Percentiles rank a stretch among this genome's conserved stretches.
Conservation (phyloP, 1,140 invertebrate species). For the Aphelenchoides avenae region DNA sequence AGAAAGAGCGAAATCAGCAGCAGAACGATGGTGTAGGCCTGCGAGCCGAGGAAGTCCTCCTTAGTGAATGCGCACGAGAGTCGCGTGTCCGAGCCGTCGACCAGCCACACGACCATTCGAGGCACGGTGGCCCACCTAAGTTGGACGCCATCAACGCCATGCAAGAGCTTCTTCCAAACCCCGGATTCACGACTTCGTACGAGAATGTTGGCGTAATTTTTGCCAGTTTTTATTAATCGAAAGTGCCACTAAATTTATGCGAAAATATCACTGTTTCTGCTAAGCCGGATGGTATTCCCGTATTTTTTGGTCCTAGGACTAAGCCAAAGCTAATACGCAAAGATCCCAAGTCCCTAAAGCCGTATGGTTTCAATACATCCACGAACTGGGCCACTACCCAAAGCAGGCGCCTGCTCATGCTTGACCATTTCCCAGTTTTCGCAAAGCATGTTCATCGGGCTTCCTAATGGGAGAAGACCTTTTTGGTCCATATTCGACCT, state of each 20-base stretch:
- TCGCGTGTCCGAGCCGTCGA: not conserved
- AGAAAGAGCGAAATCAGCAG: slow-evolving; percentile 54
- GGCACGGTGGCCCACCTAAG: not conserved
- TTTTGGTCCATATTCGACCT: not conserved
- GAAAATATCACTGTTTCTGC: no score
- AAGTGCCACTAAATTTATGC: no score
- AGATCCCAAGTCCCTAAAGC: not conserved
- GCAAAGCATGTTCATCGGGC: not conserved
- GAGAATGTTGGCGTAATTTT: slow-evolving; percentile 8
- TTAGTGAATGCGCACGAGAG: slow-evolving; percentile 21
- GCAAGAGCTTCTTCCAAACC: slow-evolving; percentile 11
- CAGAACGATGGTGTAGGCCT: slow-evolving; percentile 51
- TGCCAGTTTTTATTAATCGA: not conserved
- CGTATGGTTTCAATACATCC: slow-evolving; percentile 3
- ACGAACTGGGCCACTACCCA: no score
- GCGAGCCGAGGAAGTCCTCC: slow-evolving; percentile 30
- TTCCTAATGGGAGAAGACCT: slow-evolving; percentile 1
- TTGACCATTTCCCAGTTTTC: not conserved
- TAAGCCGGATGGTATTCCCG: no score
- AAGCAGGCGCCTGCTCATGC: not conserved
- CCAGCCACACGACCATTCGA: no score
- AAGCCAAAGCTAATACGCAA: not conserved
- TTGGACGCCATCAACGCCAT: not conserved
- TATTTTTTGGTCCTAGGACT: no score
- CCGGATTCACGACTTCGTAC: slow-evolving; percentile 10